These are phyloP conservation scores for Tetramorium bicarinatum DNA, from an alignment of 2,888 invertebrate genomes.

Conservation along the genomic window DNA sequence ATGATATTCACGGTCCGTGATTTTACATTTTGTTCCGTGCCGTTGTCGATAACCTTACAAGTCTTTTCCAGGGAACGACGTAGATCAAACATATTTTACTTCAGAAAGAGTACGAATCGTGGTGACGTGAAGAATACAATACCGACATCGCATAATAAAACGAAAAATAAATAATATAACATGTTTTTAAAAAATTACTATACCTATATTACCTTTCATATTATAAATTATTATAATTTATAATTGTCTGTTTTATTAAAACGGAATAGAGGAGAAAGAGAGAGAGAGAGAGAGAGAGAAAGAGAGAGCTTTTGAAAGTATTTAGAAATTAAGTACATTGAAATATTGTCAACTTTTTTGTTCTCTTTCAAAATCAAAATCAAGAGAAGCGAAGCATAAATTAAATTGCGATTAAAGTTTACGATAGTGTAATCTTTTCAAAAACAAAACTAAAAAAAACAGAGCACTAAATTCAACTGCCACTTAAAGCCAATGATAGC, in stretches of 20 bases:
- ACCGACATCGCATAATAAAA: neutral
- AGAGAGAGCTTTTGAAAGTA: neutral
- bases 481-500: neutral
- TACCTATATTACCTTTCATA: no score
- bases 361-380: neutral
- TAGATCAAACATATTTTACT: conserved; percentile 25
- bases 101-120: neutral
- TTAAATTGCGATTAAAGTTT: neutral
- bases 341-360: neutral
- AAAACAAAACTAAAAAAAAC: neutral
- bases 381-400: neutral
- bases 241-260: neutral
- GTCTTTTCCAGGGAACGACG: conserved; percentile 1
- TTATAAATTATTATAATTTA: no score
- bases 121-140: neutral
- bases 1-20: conserved; percentile 52
- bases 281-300: neutral
- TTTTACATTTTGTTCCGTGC: conserved; percentile 49
- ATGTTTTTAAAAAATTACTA: conserved; percentile 1
- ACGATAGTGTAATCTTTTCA: neutral
- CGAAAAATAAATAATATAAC: neutral
- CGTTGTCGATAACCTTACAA: conserved; percentile 13
- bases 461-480: neutral
- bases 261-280: no score
- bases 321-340: neutral